These are phyloP conservation scores for Trinorchestia longiramus DNA, from an alignment of 1,140 invertebrate species.

Conservation along the genomic window DNA sequence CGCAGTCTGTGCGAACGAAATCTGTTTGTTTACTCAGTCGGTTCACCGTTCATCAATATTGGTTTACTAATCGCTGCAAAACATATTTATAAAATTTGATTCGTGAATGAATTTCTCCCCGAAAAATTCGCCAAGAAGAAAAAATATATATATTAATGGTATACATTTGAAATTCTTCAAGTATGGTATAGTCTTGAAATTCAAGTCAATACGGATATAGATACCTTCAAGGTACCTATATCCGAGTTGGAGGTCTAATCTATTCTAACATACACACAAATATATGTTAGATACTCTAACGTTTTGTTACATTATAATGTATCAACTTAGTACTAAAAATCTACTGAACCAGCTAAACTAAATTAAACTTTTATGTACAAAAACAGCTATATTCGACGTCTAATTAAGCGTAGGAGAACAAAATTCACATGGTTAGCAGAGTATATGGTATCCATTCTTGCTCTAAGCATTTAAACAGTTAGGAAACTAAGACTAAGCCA, in stretches of 20 bases:
- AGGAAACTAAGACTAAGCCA: background rate
- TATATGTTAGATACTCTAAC: background rate
- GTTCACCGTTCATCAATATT: no score
- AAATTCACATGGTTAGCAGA: background rate
- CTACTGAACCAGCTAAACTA: background rate
- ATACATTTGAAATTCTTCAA: no score
- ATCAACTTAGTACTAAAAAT: background rate
- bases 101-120: no score
- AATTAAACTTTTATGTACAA: conserved; percentile 45
- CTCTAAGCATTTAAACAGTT: background rate
- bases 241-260: background rate
- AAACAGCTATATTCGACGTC: background rate
- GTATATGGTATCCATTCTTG: background rate
- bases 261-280: background rate
- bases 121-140: no score
- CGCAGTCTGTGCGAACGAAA: no score
- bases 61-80: no score
- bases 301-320: background rate
- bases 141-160: no score
- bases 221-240: background rate
- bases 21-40: no score
- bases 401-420: background rate
- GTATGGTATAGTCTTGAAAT: no score
- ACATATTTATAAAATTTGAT: no score
- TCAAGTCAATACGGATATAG: background rate